A percentile compares a stretch with the other conserved stretches of the same genome.
Evolutionary conservation across 2,797 vertebrate genomes (phyloP).

Genomic region (Sebastiscus albofasciatus): DNA sequence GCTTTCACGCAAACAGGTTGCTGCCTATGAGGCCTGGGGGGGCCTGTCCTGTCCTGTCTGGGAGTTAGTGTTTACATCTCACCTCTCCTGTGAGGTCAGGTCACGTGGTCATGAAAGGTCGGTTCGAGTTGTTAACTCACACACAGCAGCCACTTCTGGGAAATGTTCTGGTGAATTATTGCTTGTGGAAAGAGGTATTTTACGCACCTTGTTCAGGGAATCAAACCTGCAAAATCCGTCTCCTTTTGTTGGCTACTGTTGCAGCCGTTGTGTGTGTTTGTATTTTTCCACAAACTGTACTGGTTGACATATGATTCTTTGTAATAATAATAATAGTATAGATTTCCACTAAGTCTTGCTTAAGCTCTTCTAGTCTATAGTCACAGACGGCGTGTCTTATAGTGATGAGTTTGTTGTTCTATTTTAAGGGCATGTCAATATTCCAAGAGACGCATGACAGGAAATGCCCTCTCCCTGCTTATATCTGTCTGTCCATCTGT

Average conservation of each 20-base stretch:
- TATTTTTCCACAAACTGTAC: background rate
- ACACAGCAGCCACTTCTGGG: background rate
- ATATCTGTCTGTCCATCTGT: conserved; percentile 20
- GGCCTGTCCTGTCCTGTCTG: background rate
- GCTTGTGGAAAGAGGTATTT: background rate
- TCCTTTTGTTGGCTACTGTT: background rate
- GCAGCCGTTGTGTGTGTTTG: background rate
- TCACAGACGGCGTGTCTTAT: background rate
- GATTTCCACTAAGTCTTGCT: background rate
- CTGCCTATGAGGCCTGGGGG: background rate
- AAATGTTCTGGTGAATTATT: background rate
- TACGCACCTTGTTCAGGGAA: background rate
- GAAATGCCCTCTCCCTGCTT: conserved; percentile 18
- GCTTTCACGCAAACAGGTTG: conserved; percentile 45
- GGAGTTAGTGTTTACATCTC: conserved; percentile 48
- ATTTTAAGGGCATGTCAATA: conserved; percentile 51
- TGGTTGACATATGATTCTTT: background rate
- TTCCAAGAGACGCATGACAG: conserved; percentile 36
- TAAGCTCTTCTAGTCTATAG: background rate
- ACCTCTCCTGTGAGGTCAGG: conserved; percentile 34
- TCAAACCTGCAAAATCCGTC: background rate
- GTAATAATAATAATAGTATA: background rate
- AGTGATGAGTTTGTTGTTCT: conserved; percentile 19
- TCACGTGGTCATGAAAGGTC: conserved; percentile 54
- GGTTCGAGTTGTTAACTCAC: conserved; percentile 16